Evolutionary conservation across 2,113 vertebrate species (phyloP).

Genomic region (Hippolais icterina): DNA sequence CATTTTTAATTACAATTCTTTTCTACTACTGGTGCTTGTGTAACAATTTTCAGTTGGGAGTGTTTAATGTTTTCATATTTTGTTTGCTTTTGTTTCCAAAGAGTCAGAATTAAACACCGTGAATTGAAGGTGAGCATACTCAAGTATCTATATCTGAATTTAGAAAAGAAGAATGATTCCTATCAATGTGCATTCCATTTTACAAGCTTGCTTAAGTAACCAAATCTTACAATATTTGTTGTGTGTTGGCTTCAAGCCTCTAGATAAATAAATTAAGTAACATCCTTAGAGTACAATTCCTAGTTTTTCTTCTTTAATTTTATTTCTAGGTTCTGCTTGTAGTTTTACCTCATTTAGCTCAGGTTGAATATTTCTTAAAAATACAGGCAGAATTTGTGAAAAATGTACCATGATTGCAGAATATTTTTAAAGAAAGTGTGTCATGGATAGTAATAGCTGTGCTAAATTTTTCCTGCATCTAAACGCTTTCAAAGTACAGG

Average conservation of each 20-base stretch:
- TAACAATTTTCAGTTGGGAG: conserved; percentile 1
- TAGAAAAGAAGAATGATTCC: background rate
- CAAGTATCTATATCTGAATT: background rate
- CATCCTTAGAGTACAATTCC: background rate
- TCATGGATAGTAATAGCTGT: background rate
- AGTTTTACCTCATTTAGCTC: background rate
- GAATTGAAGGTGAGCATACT: background rate
- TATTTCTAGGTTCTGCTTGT: background rate
- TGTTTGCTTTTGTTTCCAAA: conserved; percentile 31
- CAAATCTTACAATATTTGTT: background rate
- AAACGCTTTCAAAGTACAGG: background rate
- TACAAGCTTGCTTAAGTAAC: background rate
- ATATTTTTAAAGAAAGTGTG: background rate
- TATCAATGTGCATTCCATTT: background rate
- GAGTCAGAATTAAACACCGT: conserved; percentile 13
- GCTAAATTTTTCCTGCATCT: background rate
- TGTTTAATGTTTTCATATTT: background rate
- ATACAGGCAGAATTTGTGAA: background rate
- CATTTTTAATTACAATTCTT: conserved; percentile 18
- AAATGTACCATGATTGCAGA: background rate
- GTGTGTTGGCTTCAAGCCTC: background rate
- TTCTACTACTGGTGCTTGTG: background rate
- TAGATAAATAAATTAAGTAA: background rate
- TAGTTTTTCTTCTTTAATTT: background rate
- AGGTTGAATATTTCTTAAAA: background rate